These are phyloP conservation scores for Anguilla megastoma DNA, from an alignment of 2,797 vertebrate species.

Conservation along the genomic window DNA sequence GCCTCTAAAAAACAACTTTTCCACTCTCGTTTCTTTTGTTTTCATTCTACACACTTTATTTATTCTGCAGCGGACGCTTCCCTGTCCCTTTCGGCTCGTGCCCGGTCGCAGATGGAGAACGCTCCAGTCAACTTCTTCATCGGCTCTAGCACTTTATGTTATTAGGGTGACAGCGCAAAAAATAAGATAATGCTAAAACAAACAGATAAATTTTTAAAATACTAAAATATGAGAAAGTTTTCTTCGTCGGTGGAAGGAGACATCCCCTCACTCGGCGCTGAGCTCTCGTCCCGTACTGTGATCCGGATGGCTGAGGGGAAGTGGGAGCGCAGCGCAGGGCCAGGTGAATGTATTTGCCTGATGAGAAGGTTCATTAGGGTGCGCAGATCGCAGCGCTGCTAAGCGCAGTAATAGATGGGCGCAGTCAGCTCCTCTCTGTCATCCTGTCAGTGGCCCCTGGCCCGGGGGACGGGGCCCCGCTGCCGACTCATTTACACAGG, in stretches of 20 bases:
- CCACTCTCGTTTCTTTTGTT: background rate
- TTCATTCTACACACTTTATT: slow-evolving; percentile 21
- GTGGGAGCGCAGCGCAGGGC: slow-evolving; percentile 27
- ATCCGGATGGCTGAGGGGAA: slow-evolving; percentile 2
- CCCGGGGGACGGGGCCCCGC: slow-evolving; percentile 47
- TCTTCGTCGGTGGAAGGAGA: slow-evolving; percentile 24
- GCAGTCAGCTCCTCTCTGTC: slow-evolving; percentile 64
- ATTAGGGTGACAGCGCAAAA: slow-evolving; percentile 45
- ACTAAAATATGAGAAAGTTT: slow-evolving; percentile 20
- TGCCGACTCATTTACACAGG: slow-evolving; percentile 60
- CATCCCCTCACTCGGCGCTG: slow-evolving; percentile 13
- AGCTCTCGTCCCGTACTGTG: slow-evolving; percentile 24
- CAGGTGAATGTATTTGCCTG: slow-evolving; percentile 52
- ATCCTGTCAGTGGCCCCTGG: slow-evolving; percentile 58
- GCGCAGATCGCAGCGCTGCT: slow-evolving; percentile 52
- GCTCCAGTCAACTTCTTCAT: slow-evolving; percentile 38
- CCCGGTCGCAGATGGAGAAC: slow-evolving; percentile 34
- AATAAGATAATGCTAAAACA: slow-evolving; percentile 38
- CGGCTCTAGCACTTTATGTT: slow-evolving; percentile 40
- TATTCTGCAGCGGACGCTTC: slow-evolving; percentile 38
- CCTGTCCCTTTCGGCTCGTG: background rate
- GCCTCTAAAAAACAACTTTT: background rate
- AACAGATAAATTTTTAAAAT: slow-evolving; percentile 42
- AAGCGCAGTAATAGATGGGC: slow-evolving; percentile 63
- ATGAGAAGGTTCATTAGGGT: slow-evolving; percentile 58